These are phyloP conservation scores for Globodera rostochiensis DNA, from an alignment of 1,140 invertebrate genomes.

Conservation along the genomic window DNA sequence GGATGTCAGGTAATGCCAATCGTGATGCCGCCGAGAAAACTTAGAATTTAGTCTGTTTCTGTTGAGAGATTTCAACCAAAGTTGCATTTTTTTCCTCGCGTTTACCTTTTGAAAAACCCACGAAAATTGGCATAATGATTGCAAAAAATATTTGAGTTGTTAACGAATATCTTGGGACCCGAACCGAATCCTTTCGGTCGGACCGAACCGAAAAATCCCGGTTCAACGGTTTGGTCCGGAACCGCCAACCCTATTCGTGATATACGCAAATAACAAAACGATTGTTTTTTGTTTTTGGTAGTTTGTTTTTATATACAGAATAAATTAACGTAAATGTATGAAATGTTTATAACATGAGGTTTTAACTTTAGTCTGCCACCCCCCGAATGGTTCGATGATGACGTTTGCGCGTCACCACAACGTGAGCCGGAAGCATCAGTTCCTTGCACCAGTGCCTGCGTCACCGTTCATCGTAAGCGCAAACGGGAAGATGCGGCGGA, in stretches of 20 bases:
- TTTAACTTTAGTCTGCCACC: constrained; percentile 12
- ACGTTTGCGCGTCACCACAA: not conserved
- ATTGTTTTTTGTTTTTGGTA: no score
- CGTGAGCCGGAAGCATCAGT: not conserved
- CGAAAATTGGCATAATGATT: no score
- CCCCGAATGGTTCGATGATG: constrained; percentile 9
- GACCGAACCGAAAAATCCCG: no score
- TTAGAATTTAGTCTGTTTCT: not conserved
- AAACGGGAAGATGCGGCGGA: not conserved
- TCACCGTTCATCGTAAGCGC: not conserved
- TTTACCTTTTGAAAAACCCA: no score
- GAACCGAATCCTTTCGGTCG: no score
- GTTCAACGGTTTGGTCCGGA: no score
- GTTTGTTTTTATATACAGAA: not conserved
- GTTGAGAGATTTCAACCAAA: not conserved
- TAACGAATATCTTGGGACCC: no score
- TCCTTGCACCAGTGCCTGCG: not conserved
- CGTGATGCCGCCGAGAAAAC: not conserved
- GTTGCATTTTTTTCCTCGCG: no score
- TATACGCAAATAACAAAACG: no score
- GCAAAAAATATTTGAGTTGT: no score
- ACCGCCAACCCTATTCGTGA: no score
- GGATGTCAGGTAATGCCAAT: not conserved
- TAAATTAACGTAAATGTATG: no score
- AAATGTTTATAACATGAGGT: not conserved